A percentile compares a stretch with the other conserved stretches of the same genome.
phyloP scores from a whole-genome alignment of 2,113 vertebrate species.

The Macquaria ambigua region DNA sequence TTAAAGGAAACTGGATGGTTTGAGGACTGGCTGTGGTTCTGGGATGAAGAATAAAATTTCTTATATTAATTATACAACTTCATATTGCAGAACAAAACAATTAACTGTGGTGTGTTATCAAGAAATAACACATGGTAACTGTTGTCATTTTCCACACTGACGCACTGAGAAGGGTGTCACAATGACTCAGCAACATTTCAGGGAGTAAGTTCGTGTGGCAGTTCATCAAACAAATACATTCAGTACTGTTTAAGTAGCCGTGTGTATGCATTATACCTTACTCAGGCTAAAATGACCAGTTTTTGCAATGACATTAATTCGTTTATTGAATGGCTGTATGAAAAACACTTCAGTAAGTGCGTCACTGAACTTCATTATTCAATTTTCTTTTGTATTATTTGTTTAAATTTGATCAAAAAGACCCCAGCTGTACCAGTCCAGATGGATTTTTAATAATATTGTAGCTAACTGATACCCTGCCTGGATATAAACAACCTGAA shows the following conservation, averaged over 20 bases:
- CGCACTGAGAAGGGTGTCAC: constrained; percentile 1
- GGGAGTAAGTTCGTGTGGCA: background rate
- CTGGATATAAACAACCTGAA: background rate
- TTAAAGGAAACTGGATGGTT: too few species aligned
- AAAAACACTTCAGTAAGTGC: background rate
- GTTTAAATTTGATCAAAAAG: accelerated
- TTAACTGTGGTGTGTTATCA: background rate
- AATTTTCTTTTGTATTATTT: too few species aligned
- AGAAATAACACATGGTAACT: background rate
- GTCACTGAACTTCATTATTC: background rate
- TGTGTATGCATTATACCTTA: background rate
- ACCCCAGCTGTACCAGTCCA: accelerated
- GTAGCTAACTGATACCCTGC: background rate
- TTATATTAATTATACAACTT: background rate
- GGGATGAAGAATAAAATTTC: background rate
- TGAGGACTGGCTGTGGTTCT: background rate
- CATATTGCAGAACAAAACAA: background rate
- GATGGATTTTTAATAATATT: accelerated
- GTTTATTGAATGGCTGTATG: background rate
- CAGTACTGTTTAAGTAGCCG: too few species aligned
- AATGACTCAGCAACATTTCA: constrained; percentile 30
- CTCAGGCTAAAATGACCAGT: too few species aligned
- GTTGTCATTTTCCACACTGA: background rate
- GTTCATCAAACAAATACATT: background rate
- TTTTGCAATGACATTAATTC: background rate